Percentiles rank a stretch among this genome's conserved stretches.
phyloP scores from a whole-genome alignment of 2,797 vertebrate species.

The Pseudochromis fuscus region DNA sequence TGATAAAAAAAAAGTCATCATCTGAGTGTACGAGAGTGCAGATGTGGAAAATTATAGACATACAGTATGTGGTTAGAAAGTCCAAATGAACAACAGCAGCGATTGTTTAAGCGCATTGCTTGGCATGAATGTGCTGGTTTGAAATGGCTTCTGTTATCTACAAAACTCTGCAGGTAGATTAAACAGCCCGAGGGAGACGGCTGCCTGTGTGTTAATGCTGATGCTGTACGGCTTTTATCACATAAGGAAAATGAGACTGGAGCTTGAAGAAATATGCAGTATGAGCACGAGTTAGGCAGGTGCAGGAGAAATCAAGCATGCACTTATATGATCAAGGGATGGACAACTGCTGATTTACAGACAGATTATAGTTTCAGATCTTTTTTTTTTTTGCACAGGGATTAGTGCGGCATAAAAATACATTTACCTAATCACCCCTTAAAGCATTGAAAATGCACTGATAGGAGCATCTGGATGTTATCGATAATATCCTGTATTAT shows the following conservation, averaged over 20 bases:
- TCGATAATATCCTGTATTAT: not conserved
- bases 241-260: conserved; percentile 40
- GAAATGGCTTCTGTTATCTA: conserved; percentile 62
- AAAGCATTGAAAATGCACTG: conserved; percentile 7
- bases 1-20: conserved; percentile 16
- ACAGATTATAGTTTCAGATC: conserved; percentile 45
- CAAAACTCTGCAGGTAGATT: conserved; percentile 64
- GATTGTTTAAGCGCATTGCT: conserved; percentile 39
- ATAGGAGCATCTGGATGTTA: conserved; percentile 1
- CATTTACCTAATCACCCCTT: conserved; percentile 26
- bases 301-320: conserved; percentile 54
- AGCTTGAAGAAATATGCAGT: conserved; percentile 51
- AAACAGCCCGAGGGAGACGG: conserved; percentile 43
- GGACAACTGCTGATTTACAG: conserved; percentile 55
- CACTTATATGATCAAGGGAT: conserved; percentile 53
- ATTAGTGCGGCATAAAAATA: conserved; percentile 30
- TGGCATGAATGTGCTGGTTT: conserved; percentile 25
- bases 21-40: conserved; percentile 9
- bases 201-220: conserved; percentile 52
- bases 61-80: conserved; percentile 23
- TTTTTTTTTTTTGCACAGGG: conserved; percentile 15
- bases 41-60: conserved; percentile 26
- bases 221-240: conserved; percentile 54
- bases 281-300: conserved; percentile 33
- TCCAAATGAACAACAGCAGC: conserved; percentile 44